phyloP scores from a whole-genome alignment of 2,113 vertebrate species.

The Chloropsis cyanopogon region DNA sequence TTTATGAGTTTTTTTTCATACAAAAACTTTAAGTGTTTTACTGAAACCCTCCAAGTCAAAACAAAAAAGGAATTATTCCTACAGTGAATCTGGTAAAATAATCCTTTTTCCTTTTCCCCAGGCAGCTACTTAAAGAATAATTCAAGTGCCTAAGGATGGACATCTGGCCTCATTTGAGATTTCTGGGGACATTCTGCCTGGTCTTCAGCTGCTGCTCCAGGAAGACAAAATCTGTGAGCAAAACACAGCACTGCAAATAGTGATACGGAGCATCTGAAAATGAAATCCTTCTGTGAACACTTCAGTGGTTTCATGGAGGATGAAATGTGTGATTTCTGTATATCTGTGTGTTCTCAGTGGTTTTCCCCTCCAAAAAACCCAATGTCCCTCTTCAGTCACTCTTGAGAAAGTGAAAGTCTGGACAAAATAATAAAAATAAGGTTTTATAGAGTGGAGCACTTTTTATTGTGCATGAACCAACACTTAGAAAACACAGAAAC shows the following conservation, averaged over 20 bases:
- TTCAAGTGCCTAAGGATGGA: background rate
- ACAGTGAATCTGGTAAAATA: background rate
- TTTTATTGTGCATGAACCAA: background rate
- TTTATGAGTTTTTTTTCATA: background rate
- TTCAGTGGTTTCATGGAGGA: background rate
- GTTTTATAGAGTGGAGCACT: background rate
- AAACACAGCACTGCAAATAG: background rate
- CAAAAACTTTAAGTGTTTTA: background rate
- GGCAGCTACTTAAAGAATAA: background rate
- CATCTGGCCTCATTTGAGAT: background rate
- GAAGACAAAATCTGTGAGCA: background rate
- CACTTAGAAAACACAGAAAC: background rate
- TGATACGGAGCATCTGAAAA: background rate
- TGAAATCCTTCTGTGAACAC: rapidly evolving
- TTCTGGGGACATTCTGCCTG: background rate
- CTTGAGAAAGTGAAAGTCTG: background rate
- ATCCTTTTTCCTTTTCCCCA: rapidly evolving
- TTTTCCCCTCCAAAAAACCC: rapidly evolving
- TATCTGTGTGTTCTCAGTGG: too few relatives aligned
- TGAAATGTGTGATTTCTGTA: background rate
- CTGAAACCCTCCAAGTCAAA: background rate
- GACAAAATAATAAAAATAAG: background rate
- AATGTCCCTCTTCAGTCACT: background rate
- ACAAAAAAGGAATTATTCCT: background rate
- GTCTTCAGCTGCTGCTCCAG: background rate